Percentiles rank a stretch among this genome's conserved stretches.
Evolutionary conservation across 2,888 invertebrate species (phyloP).

Genomic region (Netelia inedita): DNA sequence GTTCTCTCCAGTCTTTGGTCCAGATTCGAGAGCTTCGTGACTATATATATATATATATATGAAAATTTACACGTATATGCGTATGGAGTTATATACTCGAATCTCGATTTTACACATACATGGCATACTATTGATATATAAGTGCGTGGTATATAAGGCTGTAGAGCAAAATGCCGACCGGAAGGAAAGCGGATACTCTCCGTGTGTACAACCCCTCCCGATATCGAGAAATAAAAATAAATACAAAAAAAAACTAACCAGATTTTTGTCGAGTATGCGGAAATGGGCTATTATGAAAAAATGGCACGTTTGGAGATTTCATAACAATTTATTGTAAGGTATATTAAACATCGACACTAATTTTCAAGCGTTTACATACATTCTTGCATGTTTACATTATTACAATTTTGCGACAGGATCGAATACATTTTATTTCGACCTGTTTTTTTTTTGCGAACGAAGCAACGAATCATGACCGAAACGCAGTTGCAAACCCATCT

Average conservation of each 20-base stretch:
- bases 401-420: not conserved
- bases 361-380: not conserved
- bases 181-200: not conserved
- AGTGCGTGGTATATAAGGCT: not conserved
- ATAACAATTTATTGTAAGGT: not conserved
- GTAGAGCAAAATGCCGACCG: not conserved
- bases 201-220: not conserved
- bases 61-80: not conserved
- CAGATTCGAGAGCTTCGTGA: slow-evolving; percentile 4
- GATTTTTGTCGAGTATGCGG: not conserved
- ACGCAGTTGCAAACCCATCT: not conserved
- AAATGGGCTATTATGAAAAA: not conserved
- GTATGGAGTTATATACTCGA: not conserved
- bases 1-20: not conserved
- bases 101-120: not conserved
- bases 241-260: not conserved
- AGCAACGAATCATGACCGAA: not conserved
- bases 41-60: not conserved
- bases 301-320: not conserved
- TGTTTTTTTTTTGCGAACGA: not conserved
- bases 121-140: not conserved
- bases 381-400: not conserved
- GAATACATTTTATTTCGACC: not conserved
- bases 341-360: not conserved
- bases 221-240: not conserved